These are phyloP conservation scores for Melanotaenia boesemani DNA, from an alignment of 2,797 vertebrate genomes.

Conservation along the genomic window DNA sequence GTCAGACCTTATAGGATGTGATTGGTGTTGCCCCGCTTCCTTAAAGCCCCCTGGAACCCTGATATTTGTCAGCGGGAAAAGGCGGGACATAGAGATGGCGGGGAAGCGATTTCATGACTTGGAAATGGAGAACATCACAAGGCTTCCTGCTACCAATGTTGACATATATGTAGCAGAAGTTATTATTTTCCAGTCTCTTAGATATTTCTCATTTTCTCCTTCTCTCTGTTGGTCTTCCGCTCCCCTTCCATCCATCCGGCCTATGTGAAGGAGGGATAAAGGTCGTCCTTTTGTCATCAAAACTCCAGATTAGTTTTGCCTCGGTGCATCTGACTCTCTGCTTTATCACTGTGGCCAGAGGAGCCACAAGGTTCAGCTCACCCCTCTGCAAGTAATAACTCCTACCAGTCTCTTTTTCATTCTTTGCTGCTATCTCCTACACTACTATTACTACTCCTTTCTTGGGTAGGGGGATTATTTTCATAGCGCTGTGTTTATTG, in stretches of 20 bases:
- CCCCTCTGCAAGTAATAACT: slow-evolving; percentile 78
- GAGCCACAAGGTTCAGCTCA: slow-evolving; percentile 76
- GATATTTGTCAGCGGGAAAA: slow-evolving; percentile 69
- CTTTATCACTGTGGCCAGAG: slow-evolving; percentile 81
- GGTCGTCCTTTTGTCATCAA: slow-evolving; percentile 83
- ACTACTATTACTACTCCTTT: slow-evolving; percentile 69
- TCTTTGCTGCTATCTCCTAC: slow-evolving; percentile 66
- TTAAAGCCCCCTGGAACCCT: slow-evolving; percentile 68
- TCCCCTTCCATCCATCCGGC: slow-evolving; percentile 64
- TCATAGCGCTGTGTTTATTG: slow-evolving; percentile 64
- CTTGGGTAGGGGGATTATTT: slow-evolving; percentile 63
- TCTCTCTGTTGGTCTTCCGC: slow-evolving; percentile 60
- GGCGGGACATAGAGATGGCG: slow-evolving; percentile 55
- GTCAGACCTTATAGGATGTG: slow-evolving; percentile 65
- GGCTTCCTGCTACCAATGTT: slow-evolving; percentile 60
- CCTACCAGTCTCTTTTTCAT: slow-evolving; percentile 68
- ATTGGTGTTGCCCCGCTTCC: slow-evolving; percentile 62
- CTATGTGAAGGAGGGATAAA: slow-evolving; percentile 81
- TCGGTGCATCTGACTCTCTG: slow-evolving; percentile 78
- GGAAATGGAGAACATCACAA: slow-evolving; percentile 69
- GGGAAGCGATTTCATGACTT: slow-evolving; percentile 56
- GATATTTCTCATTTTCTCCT: slow-evolving; percentile 71
- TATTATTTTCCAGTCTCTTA: slow-evolving; percentile 74
- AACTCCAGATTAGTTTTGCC: slow-evolving; percentile 85
- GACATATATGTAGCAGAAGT: slow-evolving; percentile 78